Conservation (phyloP, 2,888 invertebrate genomes). For the Smittia aterrima region DNA sequence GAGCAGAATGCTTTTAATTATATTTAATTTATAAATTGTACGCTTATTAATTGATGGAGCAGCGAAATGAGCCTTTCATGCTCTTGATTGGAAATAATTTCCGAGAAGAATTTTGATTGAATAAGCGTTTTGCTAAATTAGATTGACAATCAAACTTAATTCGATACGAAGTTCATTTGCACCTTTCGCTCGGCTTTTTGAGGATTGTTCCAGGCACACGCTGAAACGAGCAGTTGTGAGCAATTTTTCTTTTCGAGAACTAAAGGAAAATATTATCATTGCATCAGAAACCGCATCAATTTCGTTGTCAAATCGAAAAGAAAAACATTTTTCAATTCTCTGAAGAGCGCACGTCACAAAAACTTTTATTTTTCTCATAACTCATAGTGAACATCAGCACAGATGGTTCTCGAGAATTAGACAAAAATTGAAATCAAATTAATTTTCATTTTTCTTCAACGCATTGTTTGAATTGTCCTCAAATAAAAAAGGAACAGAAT, state of each 20-base stretch:
- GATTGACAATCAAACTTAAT: neutral
- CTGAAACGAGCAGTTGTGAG: neutral
- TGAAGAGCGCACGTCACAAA: neutral
- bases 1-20: conserved; percentile 20
- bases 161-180: neutral
- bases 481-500: neutral
- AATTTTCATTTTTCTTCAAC: conserved; percentile 2
- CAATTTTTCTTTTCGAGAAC: neutral
- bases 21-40: conserved; percentile 6
- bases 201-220: neutral
- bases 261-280: conserved; percentile 26
- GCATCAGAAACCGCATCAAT: conserved; percentile 18
- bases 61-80: neutral
- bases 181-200: neutral
- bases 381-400: conserved; percentile 13
- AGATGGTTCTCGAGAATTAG: conserved; percentile 7
- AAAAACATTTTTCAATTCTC: conserved; percentile 13
- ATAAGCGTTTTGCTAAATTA: too few relatives aligned
- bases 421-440: conserved; percentile 27
- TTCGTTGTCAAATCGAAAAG: conserved; percentile 1
- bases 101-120: too few relatives aligned
- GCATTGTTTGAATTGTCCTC: conserved; percentile 15
- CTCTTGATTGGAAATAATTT: neutral
- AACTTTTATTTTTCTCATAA: neutral
- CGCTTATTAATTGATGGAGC: conserved; percentile 20